A percentile compares a stretch with the other conserved stretches of the same genome.
Evolutionary conservation across 2,113 vertebrate genomes (phyloP).

Genomic region (Sapajus apella): DNA sequence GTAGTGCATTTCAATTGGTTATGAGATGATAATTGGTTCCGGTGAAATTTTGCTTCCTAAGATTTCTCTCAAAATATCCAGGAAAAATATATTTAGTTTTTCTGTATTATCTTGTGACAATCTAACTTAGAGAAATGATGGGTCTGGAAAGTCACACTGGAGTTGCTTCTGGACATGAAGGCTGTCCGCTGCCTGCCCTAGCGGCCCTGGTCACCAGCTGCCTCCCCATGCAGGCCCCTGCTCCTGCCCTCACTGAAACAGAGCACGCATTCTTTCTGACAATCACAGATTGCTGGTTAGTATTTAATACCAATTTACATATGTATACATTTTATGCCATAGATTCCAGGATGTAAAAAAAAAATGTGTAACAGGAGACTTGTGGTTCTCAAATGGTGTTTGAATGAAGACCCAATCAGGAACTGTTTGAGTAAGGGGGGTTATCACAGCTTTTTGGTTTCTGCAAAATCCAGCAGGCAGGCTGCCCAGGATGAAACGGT

Average conservation of each 20-base stretch:
- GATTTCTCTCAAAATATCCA: not conserved
- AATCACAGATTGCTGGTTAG: not conserved
- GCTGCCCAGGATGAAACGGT: not conserved
- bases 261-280: not conserved
- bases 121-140: not conserved
- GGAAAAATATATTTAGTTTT: not conserved
- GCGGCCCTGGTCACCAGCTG: not conserved
- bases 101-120: not conserved
- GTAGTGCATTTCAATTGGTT: not conserved
- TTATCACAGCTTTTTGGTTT: not conserved
- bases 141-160: not conserved
- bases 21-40: not conserved
- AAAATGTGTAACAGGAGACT: not conserved
- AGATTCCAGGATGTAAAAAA: not conserved
- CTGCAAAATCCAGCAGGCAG: not conserved
- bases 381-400: not conserved
- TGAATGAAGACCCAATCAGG: not conserved
- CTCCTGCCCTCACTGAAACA: not conserved
- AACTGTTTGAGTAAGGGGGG: not conserved
- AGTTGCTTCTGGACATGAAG: too few relatives aligned
- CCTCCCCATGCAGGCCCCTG: fast-evolving
- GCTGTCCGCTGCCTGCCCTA: fast-evolving
- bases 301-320: not conserved
- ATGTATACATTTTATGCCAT: not conserved
- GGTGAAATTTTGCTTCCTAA: not conserved